Base-by-base conservation (phyloP, 2,113 vertebrate species). In the Hypocryptadius cinnamomeus region DNA sequence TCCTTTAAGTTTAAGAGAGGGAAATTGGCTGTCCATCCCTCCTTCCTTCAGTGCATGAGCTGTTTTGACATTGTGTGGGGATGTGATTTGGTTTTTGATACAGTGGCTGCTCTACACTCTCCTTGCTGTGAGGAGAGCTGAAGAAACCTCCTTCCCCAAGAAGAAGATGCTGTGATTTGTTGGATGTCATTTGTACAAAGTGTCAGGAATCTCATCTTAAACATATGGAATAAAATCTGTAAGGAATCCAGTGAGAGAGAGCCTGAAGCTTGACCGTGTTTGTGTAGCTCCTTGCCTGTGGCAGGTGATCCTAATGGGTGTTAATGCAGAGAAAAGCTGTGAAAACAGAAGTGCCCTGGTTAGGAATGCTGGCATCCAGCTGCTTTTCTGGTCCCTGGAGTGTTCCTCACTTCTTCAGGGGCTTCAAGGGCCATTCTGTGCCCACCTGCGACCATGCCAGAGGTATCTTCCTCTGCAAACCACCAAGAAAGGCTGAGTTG, bases 121-220 rank as follows among this genome's bases (percentile, higher is more conserved):
- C 33, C 63, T 76, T 68, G 33, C 61, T 68, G 7, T 66, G 74
- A 53, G n/a, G 37, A 88, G 22, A n/a, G n/a, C 18, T 3, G 0
- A 87, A 71, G 74, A 73, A 51, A 56, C 7, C 11, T 51, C 7
- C 15, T 64, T 70, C 39, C 51, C 23, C 21, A 30, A 51, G 47
- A 45, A 42, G 53, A 77, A 9, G 14, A 16, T 2, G 2, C 51
- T 84, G 24, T 23, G 23, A 57, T 65, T 57, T 83, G 39, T 77
- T 73, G 10, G 42, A n/a, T 47, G 60, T 28, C 3, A 0, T 9
- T 9, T 9, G 6, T 56, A 33, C 0, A 3, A 30, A 78, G 44
- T 5, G 2, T 59, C 47, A 57, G 59, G 63, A 92, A 40, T 86
- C 28, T 71, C 35, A 6, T 51, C 28, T 39, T 74, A 61, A 56